Conservation (phyloP, 2,797 vertebrate genomes). For the Poeciliopsis infans region DNA sequence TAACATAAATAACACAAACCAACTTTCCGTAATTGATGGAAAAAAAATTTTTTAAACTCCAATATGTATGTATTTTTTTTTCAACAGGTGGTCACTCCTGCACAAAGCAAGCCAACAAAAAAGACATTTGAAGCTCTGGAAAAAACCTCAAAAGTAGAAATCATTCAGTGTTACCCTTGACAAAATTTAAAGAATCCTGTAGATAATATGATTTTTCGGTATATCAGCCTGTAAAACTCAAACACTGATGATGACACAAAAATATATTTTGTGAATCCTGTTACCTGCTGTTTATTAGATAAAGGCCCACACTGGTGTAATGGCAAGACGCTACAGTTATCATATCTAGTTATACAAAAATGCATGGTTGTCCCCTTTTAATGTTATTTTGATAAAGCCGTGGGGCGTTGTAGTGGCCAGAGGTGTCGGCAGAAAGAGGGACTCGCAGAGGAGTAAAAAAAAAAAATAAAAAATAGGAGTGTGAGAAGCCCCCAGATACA, state of each 20-base stretch:
- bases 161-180: not conserved
- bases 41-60: not conserved
- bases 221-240: conserved; percentile 11
- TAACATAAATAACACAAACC: not conserved
- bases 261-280: conserved; percentile 8
- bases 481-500: conserved; percentile 71
- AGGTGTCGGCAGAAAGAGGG: conserved; percentile 49
- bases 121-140: not conserved
- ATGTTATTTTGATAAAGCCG: conserved; percentile 56
- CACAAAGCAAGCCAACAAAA: conserved; percentile 4
- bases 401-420: conserved; percentile 47
- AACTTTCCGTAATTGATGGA: not conserved
- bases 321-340: conserved; percentile 51
- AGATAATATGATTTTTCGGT: not conserved
- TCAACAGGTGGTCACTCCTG: too few relatives aligned
- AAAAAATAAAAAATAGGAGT: conserved; percentile 30
- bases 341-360: conserved; percentile 59
- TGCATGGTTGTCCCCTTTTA: conserved; percentile 45
- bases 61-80: too few relatives aligned
- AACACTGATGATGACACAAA: conserved; percentile 11
- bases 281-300: conserved; percentile 40
- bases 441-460: conserved; percentile 29
- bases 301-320: conserved; percentile 40
- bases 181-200: not conserved
- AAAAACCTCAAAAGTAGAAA: not conserved